A percentile compares a stretch with the other conserved stretches of the same genome.
These are phyloP conservation scores for Paraescarpia echinospica DNA, from an alignment of 1,140 invertebrate species.

Conservation along the genomic window DNA sequence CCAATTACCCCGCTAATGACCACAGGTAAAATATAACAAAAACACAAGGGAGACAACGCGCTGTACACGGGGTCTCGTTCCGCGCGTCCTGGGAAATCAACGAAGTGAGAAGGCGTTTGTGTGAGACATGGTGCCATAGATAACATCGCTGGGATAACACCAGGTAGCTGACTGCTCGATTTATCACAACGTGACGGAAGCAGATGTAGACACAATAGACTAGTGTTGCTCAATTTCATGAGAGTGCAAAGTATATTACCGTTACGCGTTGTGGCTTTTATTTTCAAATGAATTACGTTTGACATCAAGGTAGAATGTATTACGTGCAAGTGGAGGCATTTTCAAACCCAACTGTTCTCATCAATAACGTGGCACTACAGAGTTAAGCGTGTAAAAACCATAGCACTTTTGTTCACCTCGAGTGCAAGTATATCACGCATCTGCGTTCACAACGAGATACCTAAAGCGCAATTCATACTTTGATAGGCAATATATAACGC, in stretches of 20 bases:
- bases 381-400: no score
- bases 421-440: no score
- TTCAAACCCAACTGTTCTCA: no score
- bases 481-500: no score
- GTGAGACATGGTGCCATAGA: not conserved
- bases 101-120: not conserved
- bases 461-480: no score
- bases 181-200: not conserved
- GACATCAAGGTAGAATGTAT: not conserved
- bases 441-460: no score
- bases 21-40: not conserved
- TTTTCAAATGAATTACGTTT: not conserved
- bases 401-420: no score
- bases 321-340: not conserved
- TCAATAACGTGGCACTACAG: no score
- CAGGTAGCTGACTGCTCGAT: not conserved
- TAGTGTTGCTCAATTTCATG: not conserved
- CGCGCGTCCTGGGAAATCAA: not conserved
- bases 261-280: not conserved
- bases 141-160: not conserved
- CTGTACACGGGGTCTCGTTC: not conserved
- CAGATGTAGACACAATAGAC: not conserved
- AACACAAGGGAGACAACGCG: not conserved
- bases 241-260: not conserved
- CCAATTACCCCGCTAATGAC: constrained; percentile 3